Evolutionary conservation across 2,113 vertebrate species (phyloP).

Genomic region (Arenaria interpres): DNA sequence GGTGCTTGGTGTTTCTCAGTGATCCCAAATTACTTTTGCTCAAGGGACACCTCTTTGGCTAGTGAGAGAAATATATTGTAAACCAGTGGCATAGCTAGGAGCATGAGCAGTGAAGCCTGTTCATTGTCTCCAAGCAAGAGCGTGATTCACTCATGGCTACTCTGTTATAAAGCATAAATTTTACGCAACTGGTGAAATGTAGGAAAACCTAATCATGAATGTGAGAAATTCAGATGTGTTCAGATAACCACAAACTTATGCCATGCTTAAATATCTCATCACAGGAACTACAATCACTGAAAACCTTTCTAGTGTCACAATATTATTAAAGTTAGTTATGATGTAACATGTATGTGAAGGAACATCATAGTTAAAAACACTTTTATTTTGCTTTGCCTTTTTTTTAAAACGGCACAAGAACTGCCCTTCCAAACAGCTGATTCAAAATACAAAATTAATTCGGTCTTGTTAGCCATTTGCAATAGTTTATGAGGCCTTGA

Average conservation of each 20-base stretch:
- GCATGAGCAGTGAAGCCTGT: not conserved
- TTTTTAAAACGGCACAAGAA: not conserved
- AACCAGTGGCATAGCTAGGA: not conserved
- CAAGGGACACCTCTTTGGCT: not conserved
- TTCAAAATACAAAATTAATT: conserved; percentile 49
- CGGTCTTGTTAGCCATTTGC: conserved; percentile 10
- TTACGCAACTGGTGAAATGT: not conserved
- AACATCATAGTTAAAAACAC: not conserved
- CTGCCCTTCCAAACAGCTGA: conserved; percentile 1
- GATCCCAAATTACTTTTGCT: not conserved
- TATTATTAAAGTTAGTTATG: not conserved
- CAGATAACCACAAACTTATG: not conserved
- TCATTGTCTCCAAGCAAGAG: not conserved
- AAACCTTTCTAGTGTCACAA: not conserved
- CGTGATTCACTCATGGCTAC: not conserved
- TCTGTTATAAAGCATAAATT: not conserved
- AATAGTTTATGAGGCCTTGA: not conserved
- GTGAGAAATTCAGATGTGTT: not conserved
- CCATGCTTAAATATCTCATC: not conserved
- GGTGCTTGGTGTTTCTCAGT: not conserved
- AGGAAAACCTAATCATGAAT: not conserved
- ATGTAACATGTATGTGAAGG: not conserved
- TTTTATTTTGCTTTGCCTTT: too few species aligned
- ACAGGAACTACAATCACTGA: not conserved
- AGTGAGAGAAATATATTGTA: not conserved